phyloP scores from a whole-genome alignment of 2,888 invertebrate genomes.

The Phymatocera aterrima region DNA sequence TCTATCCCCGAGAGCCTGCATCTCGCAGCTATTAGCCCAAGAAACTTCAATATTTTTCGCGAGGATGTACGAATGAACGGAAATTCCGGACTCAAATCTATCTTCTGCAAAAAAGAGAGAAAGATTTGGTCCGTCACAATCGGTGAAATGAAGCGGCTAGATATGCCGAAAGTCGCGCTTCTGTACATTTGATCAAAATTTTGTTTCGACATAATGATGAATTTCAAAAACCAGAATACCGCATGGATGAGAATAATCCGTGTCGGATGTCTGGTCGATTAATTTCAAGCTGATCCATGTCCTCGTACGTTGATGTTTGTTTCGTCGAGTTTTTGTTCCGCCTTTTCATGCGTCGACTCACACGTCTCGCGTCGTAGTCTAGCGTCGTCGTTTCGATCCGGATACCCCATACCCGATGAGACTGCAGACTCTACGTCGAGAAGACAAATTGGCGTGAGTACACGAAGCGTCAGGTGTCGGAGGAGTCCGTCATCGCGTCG shows the following conservation, averaged over 20 bases:
- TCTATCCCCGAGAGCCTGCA: background rate
- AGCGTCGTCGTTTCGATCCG: background rate
- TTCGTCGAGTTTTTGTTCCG: background rate
- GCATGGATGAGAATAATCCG: background rate
- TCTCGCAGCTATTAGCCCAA: background rate
- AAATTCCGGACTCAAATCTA: background rate
- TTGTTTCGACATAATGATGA: background rate
- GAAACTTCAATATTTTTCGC: background rate
- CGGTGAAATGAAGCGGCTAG: no score
- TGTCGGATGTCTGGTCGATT: background rate
- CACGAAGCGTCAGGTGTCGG: slow-evolving; percentile 56
- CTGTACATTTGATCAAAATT: no score
- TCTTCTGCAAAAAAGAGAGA: background rate
- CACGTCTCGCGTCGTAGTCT: background rate
- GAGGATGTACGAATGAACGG: no score
- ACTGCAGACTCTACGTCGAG: background rate
- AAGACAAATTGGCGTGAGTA: slow-evolving; percentile 26
- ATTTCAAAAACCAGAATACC: background rate
- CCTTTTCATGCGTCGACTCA: background rate
- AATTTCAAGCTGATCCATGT: background rate
- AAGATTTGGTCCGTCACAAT: no score
- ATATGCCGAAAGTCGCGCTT: no score
- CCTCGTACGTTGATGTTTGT: background rate
- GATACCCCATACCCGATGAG: background rate
- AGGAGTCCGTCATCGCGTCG: slow-evolving; percentile 53